A percentile compares a stretch with the other conserved stretches of the same genome.
These are phyloP conservation scores for Murina feae DNA, from an alignment of 2,113 vertebrate species.

Conservation along the genomic window DNA sequence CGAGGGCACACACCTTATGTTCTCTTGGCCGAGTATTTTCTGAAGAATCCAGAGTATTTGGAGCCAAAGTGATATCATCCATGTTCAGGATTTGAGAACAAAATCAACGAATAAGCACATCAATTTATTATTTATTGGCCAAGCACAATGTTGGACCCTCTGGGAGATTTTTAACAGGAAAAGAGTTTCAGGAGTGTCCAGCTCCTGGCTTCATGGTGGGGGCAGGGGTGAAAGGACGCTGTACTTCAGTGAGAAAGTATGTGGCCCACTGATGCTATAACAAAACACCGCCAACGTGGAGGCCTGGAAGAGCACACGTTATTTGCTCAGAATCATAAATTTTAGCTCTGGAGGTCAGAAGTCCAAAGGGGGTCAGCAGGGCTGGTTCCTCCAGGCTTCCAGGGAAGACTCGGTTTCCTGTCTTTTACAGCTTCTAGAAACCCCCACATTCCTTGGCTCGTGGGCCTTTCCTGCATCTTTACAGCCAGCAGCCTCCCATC, in stretches of 20 bases:
- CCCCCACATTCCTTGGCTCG: neutral
- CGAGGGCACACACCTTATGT: neutral
- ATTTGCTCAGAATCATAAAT: neutral
- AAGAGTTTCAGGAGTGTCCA: too few species aligned
- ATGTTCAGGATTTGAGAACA: neutral
- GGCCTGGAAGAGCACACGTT: neutral
- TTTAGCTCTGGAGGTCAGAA: too few species aligned
- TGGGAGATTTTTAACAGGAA: too few species aligned
- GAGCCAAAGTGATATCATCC: neutral
- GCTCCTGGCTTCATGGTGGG: rapidly evolving
- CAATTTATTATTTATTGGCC: neutral
- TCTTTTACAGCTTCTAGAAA: neutral
- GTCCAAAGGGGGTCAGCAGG: neutral
- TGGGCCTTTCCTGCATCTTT: neutral
- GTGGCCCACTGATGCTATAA: rapidly evolving
- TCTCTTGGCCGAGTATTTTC: neutral
- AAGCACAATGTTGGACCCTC: neutral
- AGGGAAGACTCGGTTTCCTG: too few species aligned
- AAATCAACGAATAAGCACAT: neutral
- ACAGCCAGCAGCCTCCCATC: neutral
- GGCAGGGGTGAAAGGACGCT: neutral
- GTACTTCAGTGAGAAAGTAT: neutral
- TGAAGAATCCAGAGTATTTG: neutral
- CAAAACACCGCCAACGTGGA: neutral
- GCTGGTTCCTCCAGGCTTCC: neutral